phyloP scores from a whole-genome alignment of 2,888 invertebrate species.

The Drosophila suboccidentalis region DNA sequence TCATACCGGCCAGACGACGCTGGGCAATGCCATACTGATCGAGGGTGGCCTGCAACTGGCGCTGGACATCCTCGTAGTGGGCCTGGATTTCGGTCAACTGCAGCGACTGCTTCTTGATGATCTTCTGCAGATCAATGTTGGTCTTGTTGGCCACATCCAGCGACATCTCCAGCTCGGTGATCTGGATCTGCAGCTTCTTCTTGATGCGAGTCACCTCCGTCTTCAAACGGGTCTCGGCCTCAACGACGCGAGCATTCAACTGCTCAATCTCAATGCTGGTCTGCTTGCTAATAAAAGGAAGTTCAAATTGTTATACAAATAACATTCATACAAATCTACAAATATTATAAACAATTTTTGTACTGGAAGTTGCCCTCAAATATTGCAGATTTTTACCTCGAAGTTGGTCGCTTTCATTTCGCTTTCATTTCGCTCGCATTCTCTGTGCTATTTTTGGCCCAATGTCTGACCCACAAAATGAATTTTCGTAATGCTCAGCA shows the following conservation, averaged over 20 bases:
- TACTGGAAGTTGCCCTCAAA: slow-evolving; percentile 58
- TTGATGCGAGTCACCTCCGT: slow-evolving; percentile 98
- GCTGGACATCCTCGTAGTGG: slow-evolving; percentile 98
- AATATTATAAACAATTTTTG: background rate
- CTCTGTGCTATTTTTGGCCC: slow-evolving; percentile 70
- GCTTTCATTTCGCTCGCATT: slow-evolving; percentile 40
- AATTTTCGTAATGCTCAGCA: slow-evolving; percentile 65
- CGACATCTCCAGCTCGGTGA: slow-evolving; percentile 98
- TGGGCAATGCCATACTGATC: slow-evolving; percentile 96
- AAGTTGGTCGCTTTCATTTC: slow-evolving; percentile 35
- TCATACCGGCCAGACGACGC: slow-evolving; percentile 95
- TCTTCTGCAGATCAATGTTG: slow-evolving; percentile 98
- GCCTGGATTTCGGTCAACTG: slow-evolving; percentile 96
- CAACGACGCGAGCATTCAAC: slow-evolving; percentile 96
- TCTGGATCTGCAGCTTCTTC: slow-evolving; percentile 99
- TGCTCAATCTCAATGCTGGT: slow-evolving; percentile 99
- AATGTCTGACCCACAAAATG: slow-evolving; percentile 75
- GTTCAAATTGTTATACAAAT: background rate
- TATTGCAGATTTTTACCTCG: slow-evolving; percentile 48
- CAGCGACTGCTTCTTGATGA: slow-evolving; percentile 98
- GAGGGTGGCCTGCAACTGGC: slow-evolving; percentile 97
- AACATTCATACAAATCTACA: background rate
- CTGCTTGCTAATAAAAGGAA: slow-evolving; percentile 91
- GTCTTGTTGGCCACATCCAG: slow-evolving; percentile 99
- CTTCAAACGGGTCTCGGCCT: slow-evolving; percentile 98